A percentile compares a stretch with the other conserved stretches of the same genome.
Conservation (phyloP, 1,140 invertebrate genomes). For the Papilio helenus region DNA sequence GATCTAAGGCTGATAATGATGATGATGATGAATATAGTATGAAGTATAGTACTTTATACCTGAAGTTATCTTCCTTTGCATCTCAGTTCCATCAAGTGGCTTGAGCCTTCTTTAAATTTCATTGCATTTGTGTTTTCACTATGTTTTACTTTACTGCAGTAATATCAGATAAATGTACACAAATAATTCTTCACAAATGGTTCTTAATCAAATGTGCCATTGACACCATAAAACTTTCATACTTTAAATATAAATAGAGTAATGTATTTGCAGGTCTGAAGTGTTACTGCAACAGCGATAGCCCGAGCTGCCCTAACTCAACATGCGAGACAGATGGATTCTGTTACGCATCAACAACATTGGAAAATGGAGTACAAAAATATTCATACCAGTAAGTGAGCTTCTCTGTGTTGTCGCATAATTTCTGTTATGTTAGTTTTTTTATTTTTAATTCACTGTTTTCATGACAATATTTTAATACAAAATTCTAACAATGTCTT, state of each 20-base stretch:
- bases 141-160: too few relatives aligned
- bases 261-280: conserved; percentile 63
- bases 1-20: too few relatives aligned
- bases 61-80: too few relatives aligned
- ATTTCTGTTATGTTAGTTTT: background rate
- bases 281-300: conserved; percentile 74
- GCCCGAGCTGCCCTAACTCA: conserved; percentile 85
- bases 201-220: background rate
- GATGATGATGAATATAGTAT: too few relatives aligned
- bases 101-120: too few relatives aligned
- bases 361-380: conserved; percentile 85
- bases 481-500: conserved; percentile 27
- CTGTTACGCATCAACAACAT: conserved; percentile 91
- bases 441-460: background rate
- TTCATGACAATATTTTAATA: conserved; percentile 39
- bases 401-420: conserved; percentile 9
- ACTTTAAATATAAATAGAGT: background rate
- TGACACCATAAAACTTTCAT: background rate
- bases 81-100: too few relatives aligned
- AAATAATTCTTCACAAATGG: background rate
- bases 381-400: conserved; percentile 89
- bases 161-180: background rate
- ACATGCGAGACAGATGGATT: conserved; percentile 95
- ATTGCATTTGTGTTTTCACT: too few relatives aligned
- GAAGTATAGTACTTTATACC: too few relatives aligned